phyloP scores from a whole-genome alignment of 1,140 invertebrate species.

The Tetramorium simillimum region DNA sequence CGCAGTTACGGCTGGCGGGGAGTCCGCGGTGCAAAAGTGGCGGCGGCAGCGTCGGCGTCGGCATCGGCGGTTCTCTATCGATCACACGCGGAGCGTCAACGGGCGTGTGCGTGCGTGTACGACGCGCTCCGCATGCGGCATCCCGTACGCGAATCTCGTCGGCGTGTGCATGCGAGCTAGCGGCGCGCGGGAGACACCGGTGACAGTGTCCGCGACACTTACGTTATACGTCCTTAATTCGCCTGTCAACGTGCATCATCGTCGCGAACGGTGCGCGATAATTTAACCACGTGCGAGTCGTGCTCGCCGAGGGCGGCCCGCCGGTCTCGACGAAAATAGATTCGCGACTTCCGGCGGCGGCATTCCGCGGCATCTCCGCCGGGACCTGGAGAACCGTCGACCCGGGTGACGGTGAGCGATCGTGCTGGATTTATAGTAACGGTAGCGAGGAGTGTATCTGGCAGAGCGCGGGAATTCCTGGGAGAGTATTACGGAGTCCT shows the following conservation, averaged over 20 bases:
- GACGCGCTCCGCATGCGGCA: not conserved
- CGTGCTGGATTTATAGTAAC: conserved; percentile 1
- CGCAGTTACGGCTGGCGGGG: not conserved
- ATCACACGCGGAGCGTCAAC: conserved; percentile 44
- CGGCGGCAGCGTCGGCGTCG: not conserved
- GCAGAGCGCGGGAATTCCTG: conserved; percentile 25
- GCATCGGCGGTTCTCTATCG: conserved; percentile 20
- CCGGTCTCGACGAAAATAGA: conserved; percentile 9
- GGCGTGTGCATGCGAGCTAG: not conserved
- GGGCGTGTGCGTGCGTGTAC: conserved; percentile 31
- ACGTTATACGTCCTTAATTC: not conserved
- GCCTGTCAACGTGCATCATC: not conserved
- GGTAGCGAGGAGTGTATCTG: not conserved
- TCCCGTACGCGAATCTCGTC: not conserved
- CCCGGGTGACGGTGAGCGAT: not conserved
- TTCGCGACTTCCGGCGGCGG: not conserved
- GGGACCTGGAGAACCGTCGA: not conserved
- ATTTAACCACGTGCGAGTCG: conserved; percentile 10
- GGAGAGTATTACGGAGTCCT: not conserved
- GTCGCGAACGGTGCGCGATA: not conserved
- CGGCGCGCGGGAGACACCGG: not conserved
- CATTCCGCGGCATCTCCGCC: too few species aligned
- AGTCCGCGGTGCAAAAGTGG: not conserved
- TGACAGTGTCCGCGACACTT: not conserved
- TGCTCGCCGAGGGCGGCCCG: not conserved